Evolutionary conservation across 2,113 vertebrate genomes (phyloP).

Genomic region (Oreotrochilus melanogaster): DNA sequence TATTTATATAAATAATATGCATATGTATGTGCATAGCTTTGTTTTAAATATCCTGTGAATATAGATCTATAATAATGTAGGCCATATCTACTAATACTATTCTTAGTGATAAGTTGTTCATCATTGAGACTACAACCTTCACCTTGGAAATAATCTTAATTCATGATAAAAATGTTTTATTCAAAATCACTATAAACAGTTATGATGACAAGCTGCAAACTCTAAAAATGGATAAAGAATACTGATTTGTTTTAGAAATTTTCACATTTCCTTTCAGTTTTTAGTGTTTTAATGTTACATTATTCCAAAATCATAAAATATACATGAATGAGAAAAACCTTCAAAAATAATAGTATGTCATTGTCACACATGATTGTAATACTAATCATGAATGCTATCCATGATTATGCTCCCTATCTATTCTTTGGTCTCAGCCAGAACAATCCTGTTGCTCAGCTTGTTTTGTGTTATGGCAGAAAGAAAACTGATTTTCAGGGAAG

Average conservation of each 20-base stretch:
- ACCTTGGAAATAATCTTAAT: not conserved
- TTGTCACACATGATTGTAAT: accelerated
- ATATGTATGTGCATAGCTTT: not conserved
- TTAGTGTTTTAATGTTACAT: not conserved
- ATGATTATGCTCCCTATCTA: not conserved
- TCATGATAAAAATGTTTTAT: not conserved
- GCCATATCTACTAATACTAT: not conserved
- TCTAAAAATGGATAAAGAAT: not conserved
- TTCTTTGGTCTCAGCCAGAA: not conserved
- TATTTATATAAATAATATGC: not conserved
- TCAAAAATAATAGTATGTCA: not conserved
- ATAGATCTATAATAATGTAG: not conserved
- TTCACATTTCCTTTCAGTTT: not conserved
- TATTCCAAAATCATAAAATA: not conserved
- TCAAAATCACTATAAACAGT: not conserved
- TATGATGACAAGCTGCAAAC: not conserved
- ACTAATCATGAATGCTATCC: not conserved
- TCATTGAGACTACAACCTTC: not conserved
- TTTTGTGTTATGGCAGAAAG: not conserved
- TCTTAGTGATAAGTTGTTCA: not conserved
- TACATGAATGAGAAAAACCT: not conserved
- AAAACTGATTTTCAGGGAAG: not conserved
- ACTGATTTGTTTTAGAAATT: not conserved
- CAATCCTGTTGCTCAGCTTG: not conserved
- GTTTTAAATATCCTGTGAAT: not conserved